phyloP scores from a whole-genome alignment of 2,888 invertebrate genomes.

The Microctonus hyperodae region DNA sequence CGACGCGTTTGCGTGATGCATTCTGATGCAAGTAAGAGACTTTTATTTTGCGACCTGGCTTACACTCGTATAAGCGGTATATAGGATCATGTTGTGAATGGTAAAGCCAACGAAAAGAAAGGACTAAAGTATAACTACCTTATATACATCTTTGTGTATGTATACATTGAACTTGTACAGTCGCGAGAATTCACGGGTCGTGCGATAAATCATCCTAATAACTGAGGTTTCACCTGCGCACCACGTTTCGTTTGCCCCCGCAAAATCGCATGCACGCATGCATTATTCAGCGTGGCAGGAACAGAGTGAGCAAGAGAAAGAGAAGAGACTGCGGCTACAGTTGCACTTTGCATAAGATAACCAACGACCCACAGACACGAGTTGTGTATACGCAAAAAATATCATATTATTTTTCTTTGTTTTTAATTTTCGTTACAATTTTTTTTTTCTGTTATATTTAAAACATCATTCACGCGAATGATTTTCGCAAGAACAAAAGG shows the following conservation, averaged over 20 bases:
- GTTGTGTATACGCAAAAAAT: conserved; percentile 4
- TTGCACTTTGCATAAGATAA: conserved; percentile 51
- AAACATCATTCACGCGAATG: background rate
- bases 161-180: conserved; percentile 36
- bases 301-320: conserved; percentile 18
- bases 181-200: conserved; percentile 45
- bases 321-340: conserved; percentile 34
- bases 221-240: conserved; percentile 57
- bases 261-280: conserved; percentile 51
- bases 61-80: background rate
- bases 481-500: conserved; percentile 4
- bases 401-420: background rate
- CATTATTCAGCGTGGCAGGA: conserved; percentile 54
- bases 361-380: conserved; percentile 40
- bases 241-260: conserved; percentile 47
- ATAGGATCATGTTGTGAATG: background rate
- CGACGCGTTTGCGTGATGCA: conserved; percentile 10
- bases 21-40: background rate
- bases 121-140: background rate
- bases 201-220: conserved; percentile 57
- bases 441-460: background rate
- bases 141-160: background rate
- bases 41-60: background rate
- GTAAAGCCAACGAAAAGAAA: background rate
- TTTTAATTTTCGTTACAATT: conserved; percentile 11